phyloP scores from a whole-genome alignment of 1,140 invertebrate genomes.

The Drosophila rufa region DNA sequence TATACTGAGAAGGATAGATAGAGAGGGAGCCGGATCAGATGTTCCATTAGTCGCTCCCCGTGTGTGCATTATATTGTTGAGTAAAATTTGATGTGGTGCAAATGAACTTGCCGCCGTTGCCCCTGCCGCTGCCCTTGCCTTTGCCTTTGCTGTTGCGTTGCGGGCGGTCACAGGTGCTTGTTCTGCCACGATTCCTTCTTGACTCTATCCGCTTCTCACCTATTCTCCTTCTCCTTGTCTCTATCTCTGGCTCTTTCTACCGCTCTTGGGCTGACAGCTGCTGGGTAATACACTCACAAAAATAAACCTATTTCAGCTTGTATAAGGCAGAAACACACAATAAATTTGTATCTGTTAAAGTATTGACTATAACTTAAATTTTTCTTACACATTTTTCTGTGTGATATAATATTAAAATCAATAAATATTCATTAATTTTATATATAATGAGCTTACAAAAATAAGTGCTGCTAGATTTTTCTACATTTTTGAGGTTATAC shows the following conservation, averaged over 20 bases:
- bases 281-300: constrained; percentile 12
- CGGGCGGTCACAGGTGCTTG: constrained; percentile 78
- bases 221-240: constrained; percentile 8
- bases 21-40: constrained; percentile 28
- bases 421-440: too few relatives aligned
- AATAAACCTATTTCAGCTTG: neutral
- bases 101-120: constrained; percentile 58
- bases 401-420: too few relatives aligned
- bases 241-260: neutral
- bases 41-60: constrained; percentile 30
- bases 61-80: constrained; percentile 23
- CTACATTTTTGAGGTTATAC: too few relatives aligned
- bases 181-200: constrained; percentile 31
- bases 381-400: too few relatives aligned
- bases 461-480: too few relatives aligned
- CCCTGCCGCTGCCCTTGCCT: constrained; percentile 13
- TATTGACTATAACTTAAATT: too few relatives aligned
- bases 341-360: too few relatives aligned
- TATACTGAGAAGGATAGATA: neutral
- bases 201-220: constrained; percentile 26
- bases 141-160: constrained; percentile 35
- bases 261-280: constrained; percentile 55
- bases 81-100: constrained; percentile 53
- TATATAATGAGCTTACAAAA: too few relatives aligned
- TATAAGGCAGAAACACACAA: neutral